Base-by-base conservation (phyloP, 2,888 invertebrate species). In the Eumacrocentrus americanus region DNA sequence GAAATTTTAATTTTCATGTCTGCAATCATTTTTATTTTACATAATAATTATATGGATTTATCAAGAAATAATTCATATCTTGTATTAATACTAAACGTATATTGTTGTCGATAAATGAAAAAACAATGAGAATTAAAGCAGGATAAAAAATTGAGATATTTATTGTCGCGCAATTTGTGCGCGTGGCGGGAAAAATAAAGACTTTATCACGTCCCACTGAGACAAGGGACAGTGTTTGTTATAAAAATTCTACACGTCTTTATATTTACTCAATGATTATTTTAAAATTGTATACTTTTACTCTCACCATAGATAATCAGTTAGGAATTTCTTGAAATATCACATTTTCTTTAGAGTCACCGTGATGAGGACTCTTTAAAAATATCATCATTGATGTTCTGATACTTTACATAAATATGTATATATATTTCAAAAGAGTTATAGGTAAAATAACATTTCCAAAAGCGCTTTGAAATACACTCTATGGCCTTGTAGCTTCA, bases 221-320 rank as follows among this genome's bases (percentile, higher is more conserved):
- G 23, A 46, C 46, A 46, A 46, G 23, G 3, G 22, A 25, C 14
- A 12, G 18, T 46, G 4, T 46, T 46, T 23, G 11, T 2, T 6
- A 5, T 12, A 25, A 46, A 25, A 46, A n/a, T 46, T 14, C 7
- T 3, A 46, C 2, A 2, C 3, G 9, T 1, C 20, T 0, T 16
- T 46, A 23, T 46, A 9, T 29, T 46, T n/a, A 46, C 46, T 22
- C 25, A 23, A 46, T 23, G 46, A 46, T 46, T 22, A 25, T 42
- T n/a, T 9, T 9, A 29, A 9, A 46, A 1, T 12, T 3, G n/a
- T 7, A 25, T 20, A 11, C 9, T 42, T 2, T 18, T 18, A 16
- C 11, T 42, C 42, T 29, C 20, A 42, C 7, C 11, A 18, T 12
- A 37, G 3, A 42, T 42, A 20, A 16, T 12, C 14, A 40, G 6